Evolutionary conservation across 2,113 vertebrate species (phyloP).

Genomic region (Casuarius casuarius): DNA sequence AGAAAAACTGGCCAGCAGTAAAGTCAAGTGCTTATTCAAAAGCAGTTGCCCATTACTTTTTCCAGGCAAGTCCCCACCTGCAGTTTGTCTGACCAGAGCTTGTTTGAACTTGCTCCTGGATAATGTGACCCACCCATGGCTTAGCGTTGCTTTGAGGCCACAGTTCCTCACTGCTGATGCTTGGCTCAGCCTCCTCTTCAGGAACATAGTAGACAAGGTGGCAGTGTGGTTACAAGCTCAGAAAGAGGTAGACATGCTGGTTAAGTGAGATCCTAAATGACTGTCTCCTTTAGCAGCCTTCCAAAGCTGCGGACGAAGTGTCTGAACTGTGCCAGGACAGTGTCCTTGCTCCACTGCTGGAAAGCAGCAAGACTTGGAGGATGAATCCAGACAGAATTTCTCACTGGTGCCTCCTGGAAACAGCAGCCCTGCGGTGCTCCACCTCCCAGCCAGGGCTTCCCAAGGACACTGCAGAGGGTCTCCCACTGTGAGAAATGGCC

Average conservation of each 20-base stretch:
- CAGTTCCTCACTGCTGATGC: no score
- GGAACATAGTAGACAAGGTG: background rate
- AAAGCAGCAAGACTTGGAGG: background rate
- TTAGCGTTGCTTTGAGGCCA: background rate
- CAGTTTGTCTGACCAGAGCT: background rate
- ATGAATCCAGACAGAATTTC: background rate
- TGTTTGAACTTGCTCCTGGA: background rate
- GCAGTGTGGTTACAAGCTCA: background rate
- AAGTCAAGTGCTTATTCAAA: rapidly evolving
- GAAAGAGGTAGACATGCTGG: background rate
- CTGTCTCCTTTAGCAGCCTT: background rate
- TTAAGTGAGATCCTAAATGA: background rate
- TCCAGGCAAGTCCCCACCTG: background rate
- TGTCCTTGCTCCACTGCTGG: background rate
- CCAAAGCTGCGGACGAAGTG: background rate
- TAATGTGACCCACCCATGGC: background rate
- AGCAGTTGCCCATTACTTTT: background rate
- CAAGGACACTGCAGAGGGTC: background rate
- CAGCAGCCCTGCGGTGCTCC: background rate
- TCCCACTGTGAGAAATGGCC: background rate
- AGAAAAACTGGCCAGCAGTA: background rate
- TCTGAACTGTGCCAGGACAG: background rate
- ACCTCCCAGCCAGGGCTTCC: background rate
- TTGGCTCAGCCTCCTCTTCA: background rate
- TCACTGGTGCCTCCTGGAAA: background rate